Conservation (phyloP, 2,888 invertebrate genomes). For the Napeogenes sylphis region DNA sequence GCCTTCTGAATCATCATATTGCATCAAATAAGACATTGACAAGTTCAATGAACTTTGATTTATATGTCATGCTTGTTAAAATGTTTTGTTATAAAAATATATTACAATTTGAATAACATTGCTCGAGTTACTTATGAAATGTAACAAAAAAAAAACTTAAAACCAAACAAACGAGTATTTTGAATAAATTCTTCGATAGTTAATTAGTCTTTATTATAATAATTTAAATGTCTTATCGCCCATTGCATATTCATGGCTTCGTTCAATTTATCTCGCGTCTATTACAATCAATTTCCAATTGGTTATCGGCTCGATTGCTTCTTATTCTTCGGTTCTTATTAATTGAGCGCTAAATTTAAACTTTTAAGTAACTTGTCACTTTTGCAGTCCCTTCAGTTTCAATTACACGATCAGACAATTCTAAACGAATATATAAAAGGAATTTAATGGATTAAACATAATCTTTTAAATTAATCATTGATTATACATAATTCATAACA, state of each 20-base stretch:
- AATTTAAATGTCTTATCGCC: not conserved
- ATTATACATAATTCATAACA: too few relatives aligned
- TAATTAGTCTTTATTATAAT: not conserved
- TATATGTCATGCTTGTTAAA: not conserved
- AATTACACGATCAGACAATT: conserved; percentile 27
- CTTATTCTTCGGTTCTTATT: conserved; percentile 22
- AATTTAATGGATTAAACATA: not conserved
- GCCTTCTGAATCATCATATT: not conserved
- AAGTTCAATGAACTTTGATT: not conserved
- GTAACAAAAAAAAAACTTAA: not conserved
- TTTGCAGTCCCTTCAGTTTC: conserved; percentile 29
- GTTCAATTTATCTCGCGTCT: conserved; percentile 18
- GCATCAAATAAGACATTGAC: not conserved
- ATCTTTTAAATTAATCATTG: too few relatives aligned
- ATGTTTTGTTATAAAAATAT: too few relatives aligned
- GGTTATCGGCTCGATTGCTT: conserved; percentile 32
- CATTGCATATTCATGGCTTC: conserved; percentile 6
- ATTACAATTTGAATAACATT: too few relatives aligned
- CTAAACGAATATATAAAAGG: not conserved
- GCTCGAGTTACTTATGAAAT: too few relatives aligned
- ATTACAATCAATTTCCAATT: conserved; percentile 40
- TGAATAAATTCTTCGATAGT: not conserved
- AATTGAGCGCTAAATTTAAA: conserved; percentile 41
- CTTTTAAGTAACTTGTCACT: conserved; percentile 39
- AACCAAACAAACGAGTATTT: not conserved